Percentiles rank a stretch among this genome's conserved stretches.
Conservation (phyloP, 1,140 invertebrate species). For the Aphis craccivora region DNA sequence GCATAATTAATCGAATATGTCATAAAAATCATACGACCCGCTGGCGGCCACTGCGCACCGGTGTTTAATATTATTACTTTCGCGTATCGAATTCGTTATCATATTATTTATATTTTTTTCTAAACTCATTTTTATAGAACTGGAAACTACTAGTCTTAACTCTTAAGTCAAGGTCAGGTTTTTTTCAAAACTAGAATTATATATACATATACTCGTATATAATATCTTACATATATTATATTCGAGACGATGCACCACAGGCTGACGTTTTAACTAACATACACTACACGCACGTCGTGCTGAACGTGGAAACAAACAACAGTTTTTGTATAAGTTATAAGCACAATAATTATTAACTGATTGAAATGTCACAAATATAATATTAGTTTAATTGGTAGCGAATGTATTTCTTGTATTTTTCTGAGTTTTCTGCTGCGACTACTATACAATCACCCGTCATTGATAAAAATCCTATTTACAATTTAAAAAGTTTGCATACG, state of each 20-base stretch:
- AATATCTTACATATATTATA: neutral
- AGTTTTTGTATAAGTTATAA: neutral
- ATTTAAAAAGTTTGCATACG: neutral
- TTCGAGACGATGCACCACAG: neutral
- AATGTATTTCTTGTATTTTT: neutral
- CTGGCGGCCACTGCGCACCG: neutral
- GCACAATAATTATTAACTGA: neutral
- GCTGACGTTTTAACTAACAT: neutral
- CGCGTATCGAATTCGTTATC: slow-evolving; percentile 17
- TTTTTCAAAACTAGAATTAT: neutral
- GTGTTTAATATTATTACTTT: slow-evolving; percentile 22
- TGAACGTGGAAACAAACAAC: neutral
- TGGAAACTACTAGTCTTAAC: slow-evolving; percentile 27
- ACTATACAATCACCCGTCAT: neutral
- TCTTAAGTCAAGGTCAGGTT: slow-evolving; percentile 42
- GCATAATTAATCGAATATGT: slow-evolving; percentile 34
- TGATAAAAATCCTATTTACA: neutral
- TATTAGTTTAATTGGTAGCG: neutral
- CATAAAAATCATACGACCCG: slow-evolving; percentile 28
- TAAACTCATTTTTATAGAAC: neutral
- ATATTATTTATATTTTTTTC: slow-evolving; percentile 23
- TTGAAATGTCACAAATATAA: neutral
- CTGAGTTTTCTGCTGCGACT: neutral
- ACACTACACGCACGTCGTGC: neutral
- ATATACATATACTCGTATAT: neutral